A percentile compares a stretch with the other conserved stretches of the same genome.
Evolutionary conservation across 2,888 invertebrate species (phyloP).

Genomic region (Torymus aiolomorphi): DNA sequence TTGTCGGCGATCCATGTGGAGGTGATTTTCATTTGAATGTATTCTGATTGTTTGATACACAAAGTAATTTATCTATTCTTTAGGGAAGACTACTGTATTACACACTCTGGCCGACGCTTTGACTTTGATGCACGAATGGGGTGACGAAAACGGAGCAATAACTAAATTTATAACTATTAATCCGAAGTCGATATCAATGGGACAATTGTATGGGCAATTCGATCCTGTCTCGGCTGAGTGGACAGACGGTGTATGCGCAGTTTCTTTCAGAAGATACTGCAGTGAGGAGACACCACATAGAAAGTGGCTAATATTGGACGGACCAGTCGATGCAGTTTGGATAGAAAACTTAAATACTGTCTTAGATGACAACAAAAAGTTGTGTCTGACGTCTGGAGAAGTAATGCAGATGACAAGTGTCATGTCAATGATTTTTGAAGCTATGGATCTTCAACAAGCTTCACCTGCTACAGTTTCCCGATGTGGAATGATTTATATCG

Average conservation of each 20-base stretch:
- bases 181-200: conserved; percentile 93
- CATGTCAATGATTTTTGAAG: conserved; percentile 94
- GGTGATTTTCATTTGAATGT: conserved; percentile 48
- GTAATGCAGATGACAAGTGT: conserved; percentile 87
- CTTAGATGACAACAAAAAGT: conserved; percentile 90
- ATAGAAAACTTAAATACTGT: conserved; percentile 94
- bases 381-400: conserved; percentile 91
- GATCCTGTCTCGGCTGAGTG: conserved; percentile 94
- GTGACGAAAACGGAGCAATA: conserved; percentile 78
- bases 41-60: too few relatives aligned
- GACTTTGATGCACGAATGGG: conserved; percentile 81
- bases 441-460: conserved; percentile 89
- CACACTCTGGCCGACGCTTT: conserved; percentile 86
- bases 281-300: conserved; percentile 84
- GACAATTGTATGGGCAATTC: conserved; percentile 93
- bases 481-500: conserved; percentile 94
- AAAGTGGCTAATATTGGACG: conserved; percentile 96
- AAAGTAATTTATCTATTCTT: not conserved
- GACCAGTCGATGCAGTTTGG: conserved; percentile 93
- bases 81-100: conserved; percentile 87
- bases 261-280: conserved; percentile 86
- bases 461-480: conserved; percentile 92
- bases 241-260: conserved; percentile 91
- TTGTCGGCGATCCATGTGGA: conserved; percentile 86
- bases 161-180: conserved; percentile 89